Evolutionary conservation across 2,888 invertebrate species (phyloP), one percentile per base, ranked within the genome.

Genomic region (Ecliptopera silaceata): DNA sequence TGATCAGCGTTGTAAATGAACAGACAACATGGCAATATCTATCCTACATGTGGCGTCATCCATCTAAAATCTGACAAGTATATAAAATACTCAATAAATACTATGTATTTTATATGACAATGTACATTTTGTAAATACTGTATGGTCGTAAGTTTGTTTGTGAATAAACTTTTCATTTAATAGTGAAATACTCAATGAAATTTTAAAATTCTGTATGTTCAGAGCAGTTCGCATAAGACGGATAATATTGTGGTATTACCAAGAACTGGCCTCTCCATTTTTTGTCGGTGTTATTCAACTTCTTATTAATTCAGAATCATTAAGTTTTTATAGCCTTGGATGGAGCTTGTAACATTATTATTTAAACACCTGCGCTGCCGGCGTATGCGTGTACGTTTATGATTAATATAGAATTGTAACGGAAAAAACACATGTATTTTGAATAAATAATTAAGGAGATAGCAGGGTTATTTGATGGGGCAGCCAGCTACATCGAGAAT

Each of bases 261-360:
- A 76, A 77, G 78, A 84, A 81, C 82, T 81, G 80, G 84, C 79
- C 74, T 80, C 68, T 79, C 63, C 61, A 65, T 80, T 87, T 86
- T 85, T 83, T 81, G 77, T 82, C 70, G 75, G 72, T 77, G 77
- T 82, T 82, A 81, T 82, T 84, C 75, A 77, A 82, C 75, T 82
- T 74, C 67, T 65, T 45, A 15, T 49, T 48, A 44, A 52, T 52
- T 80, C 70, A 71, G 70, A 76, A 75, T 79, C 78, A 84, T 86
- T 83, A 69, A 78, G 75, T 77, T 75, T 77, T 82, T 80, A 80
- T 79, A 77, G 79, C 76, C 70, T 75, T 75, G 71, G 77, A 59
- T 82, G 75, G 77, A 79, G 78, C 76, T 76, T 74, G 76, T 76
- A 79, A 75, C 71, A 74, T 80, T 82, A 80, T 82, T 79, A 82